Percentiles rank a stretch among this genome's conserved stretches.
Evolutionary conservation across 2,888 invertebrate genomes (phyloP).

Genomic region (Xestobium rufovillosum): DNA sequence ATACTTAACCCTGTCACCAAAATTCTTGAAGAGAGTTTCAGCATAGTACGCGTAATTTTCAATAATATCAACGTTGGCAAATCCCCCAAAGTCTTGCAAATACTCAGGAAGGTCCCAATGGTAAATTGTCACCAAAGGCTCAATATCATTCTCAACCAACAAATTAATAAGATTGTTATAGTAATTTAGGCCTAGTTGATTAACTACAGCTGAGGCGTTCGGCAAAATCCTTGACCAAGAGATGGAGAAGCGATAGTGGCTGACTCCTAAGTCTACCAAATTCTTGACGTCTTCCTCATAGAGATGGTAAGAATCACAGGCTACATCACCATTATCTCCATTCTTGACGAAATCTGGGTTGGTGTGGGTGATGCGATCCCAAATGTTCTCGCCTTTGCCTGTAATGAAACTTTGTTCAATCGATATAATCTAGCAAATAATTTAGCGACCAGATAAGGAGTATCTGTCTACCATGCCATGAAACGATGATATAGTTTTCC

Average conservation of each 20-base stretch:
- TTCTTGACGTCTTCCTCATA: conserved; percentile 40
- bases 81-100: conserved; percentile 60
- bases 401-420: neutral
- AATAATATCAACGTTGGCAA: conserved; percentile 58
- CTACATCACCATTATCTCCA: conserved; percentile 51
- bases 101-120: conserved; percentile 65
- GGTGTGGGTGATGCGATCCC: conserved; percentile 57
- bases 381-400: conserved; percentile 57
- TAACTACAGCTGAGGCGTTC: conserved; percentile 34
- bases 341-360: conserved; percentile 48
- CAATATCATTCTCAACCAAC: conserved; percentile 52
- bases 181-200: conserved; percentile 43
- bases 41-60: conserved; percentile 60
- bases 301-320: conserved; percentile 60
- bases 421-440: no score
- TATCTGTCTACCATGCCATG: no score
- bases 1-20: conserved; percentile 54
- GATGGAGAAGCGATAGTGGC: conserved; percentile 33
- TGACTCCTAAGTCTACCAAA: conserved; percentile 18
- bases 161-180: conserved; percentile 45
- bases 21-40: conserved; percentile 52
- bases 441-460: no score
- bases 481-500: no score
- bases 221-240: conserved; percentile 48
- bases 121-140: conserved; percentile 63